phyloP scores from a whole-genome alignment of 1,140 invertebrate genomes.

The Ptiloglossa arizonensis region DNA sequence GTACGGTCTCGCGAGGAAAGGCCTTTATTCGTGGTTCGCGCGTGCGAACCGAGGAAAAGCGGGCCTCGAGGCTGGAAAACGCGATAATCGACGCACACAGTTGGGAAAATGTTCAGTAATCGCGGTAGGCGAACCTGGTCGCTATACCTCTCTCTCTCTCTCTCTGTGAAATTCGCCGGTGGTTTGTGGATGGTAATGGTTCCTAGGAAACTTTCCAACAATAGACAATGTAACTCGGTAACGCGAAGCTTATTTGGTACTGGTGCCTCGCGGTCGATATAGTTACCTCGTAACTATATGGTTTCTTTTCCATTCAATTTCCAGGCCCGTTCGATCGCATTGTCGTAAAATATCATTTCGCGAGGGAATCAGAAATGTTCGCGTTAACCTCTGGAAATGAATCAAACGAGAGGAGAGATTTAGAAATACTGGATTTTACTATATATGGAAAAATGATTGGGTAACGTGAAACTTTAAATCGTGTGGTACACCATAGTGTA shows the following conservation, averaged over 20 bases:
- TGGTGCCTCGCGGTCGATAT: background rate
- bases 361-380: too few relatives aligned
- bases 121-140: background rate
- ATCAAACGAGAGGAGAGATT: too few relatives aligned
- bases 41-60: conserved; percentile 26
- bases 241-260: conserved; percentile 45
- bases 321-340: background rate
- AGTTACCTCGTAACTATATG: conserved; percentile 4
- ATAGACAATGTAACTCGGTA: conserved; percentile 52
- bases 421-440: too few relatives aligned
- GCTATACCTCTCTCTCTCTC: conserved; percentile 32
- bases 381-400: too few relatives aligned
- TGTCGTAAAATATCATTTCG: background rate
- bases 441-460: too few relatives aligned
- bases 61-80: conserved; percentile 44
- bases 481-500: too few relatives aligned
- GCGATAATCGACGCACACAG: conserved; percentile 35
- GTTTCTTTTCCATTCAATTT: background rate
- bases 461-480: too few relatives aligned
- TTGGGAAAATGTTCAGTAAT: conserved; percentile 59
- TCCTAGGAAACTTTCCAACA: conserved; percentile 48
- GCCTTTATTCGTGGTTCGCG: background rate
- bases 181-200: conserved; percentile 34
- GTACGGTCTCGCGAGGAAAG: background rate
- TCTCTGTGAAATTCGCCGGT: conserved; percentile 47